Conservation (phyloP, 2,797 vertebrate species). For the Notamacropus eugenii region DNA sequence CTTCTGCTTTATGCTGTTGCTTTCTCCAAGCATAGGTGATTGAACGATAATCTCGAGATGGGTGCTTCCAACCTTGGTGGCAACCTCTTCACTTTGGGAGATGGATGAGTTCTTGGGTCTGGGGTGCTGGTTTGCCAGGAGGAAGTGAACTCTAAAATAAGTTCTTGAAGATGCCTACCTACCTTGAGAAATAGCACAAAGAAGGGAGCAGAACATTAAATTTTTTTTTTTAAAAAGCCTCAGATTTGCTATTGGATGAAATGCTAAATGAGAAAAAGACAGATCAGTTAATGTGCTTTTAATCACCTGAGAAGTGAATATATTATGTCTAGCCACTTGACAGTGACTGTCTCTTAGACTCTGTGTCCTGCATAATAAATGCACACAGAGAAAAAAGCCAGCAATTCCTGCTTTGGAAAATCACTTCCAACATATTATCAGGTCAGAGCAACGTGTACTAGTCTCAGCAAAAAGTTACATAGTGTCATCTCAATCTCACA, state of each 20-base stretch:
- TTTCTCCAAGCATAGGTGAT: background rate
- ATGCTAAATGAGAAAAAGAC: background rate
- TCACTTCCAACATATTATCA: background rate
- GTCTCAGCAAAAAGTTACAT: background rate
- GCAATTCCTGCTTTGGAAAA: background rate
- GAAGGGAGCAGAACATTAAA: background rate
- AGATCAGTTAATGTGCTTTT: background rate
- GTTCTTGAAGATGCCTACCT: background rate
- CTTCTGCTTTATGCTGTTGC: background rate
- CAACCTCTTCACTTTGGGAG: background rate
- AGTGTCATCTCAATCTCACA: background rate
- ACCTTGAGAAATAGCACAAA: background rate
- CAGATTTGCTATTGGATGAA: background rate
- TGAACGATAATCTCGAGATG: background rate
- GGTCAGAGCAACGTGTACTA: background rate
- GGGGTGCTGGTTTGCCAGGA: background rate
- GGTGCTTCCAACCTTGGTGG: background rate
- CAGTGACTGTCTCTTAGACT: background rate
- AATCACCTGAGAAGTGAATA: background rate
- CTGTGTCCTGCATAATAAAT: background rate
- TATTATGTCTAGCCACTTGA: background rate
- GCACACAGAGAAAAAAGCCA: background rate
- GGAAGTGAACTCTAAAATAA: background rate
- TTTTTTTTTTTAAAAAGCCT: background rate
- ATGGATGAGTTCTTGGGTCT: background rate